Conservation (phyloP, 1,140 invertebrate genomes). For the Penaeus chinensis region DNA sequence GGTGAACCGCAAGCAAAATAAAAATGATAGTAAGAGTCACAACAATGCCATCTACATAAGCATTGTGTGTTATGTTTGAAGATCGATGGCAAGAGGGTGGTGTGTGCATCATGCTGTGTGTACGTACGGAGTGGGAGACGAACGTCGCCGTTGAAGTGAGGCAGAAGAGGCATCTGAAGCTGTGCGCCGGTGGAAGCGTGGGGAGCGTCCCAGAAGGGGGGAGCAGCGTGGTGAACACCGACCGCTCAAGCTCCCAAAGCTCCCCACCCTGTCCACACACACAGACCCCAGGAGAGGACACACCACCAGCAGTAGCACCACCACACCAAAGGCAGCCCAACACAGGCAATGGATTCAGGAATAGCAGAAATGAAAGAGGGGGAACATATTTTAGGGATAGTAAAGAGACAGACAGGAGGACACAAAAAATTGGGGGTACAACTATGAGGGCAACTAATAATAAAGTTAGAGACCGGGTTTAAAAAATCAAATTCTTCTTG, state of each 20-base stretch:
- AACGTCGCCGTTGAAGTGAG: constrained; percentile 50
- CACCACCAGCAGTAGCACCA: constrained; percentile 48
- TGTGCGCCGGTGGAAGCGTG: constrained; percentile 54
- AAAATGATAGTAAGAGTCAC: background rate
- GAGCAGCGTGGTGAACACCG: constrained; percentile 53
- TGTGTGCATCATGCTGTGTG: constrained; percentile 47
- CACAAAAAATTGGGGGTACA: too few species aligned
- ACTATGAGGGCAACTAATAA: too few species aligned
- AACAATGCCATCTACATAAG: too few species aligned
- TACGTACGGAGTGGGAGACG: constrained; percentile 59
- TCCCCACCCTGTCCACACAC: constrained; percentile 47
- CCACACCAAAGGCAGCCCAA: constrained; percentile 49
- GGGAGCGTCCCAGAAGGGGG: constrained; percentile 60
- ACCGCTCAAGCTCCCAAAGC: constrained; percentile 42
- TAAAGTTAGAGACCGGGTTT: too few species aligned
- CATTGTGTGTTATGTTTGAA: too few species aligned
- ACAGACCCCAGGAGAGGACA: constrained; percentile 37
- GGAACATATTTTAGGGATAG: constrained; percentile 26
- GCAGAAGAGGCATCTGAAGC: constrained; percentile 55
- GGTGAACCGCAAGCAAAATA: background rate
- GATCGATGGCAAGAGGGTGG: background rate
- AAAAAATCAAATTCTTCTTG: too few species aligned
- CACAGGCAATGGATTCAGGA: constrained; percentile 45
- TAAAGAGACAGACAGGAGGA: constrained; percentile 19
- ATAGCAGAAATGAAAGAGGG: constrained; percentile 25